Percentiles rank a stretch among this genome's conserved stretches.
These are phyloP conservation scores for Rhyacophila brunnea DNA, from an alignment of 1,140 invertebrate genomes.

Conservation along the genomic window DNA sequence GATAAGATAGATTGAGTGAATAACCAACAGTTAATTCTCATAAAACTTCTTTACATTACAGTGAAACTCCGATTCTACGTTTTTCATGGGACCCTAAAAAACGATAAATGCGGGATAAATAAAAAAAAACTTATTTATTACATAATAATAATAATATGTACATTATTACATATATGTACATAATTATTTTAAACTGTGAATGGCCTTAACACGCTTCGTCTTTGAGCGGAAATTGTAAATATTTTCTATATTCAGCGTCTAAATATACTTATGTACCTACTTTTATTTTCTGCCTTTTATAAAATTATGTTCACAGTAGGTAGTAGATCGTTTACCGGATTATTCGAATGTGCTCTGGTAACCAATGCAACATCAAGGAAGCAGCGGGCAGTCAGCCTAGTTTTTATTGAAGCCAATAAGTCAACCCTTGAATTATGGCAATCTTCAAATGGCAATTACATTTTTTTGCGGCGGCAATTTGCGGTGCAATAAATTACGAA, in stretches of 20 bases:
- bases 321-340: not conserved
- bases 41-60: too few species aligned
- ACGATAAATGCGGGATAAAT: too few species aligned
- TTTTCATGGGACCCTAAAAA: too few species aligned
- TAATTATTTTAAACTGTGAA: too few species aligned
- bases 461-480: not conserved
- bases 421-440: slow-evolving; percentile 16
- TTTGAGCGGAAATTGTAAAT: not conserved
- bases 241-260: not conserved
- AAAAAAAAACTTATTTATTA: too few species aligned
- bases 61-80: too few species aligned
- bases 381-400: not conserved
- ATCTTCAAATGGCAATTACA: slow-evolving; percentile 9
- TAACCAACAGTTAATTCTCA: too few species aligned
- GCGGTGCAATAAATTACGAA: not conserved
- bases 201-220: too few species aligned
- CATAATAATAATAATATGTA: too few species aligned
- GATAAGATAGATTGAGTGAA: too few species aligned
- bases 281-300: not conserved
- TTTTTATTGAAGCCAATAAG: slow-evolving; percentile 13
- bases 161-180: too few species aligned
- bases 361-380: slow-evolving; percentile 5
- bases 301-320: not conserved
- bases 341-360: not conserved
- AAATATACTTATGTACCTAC: not conserved